Conservation (phyloP, 2,888 invertebrate species). For the Eupithecia vulgata region DNA sequence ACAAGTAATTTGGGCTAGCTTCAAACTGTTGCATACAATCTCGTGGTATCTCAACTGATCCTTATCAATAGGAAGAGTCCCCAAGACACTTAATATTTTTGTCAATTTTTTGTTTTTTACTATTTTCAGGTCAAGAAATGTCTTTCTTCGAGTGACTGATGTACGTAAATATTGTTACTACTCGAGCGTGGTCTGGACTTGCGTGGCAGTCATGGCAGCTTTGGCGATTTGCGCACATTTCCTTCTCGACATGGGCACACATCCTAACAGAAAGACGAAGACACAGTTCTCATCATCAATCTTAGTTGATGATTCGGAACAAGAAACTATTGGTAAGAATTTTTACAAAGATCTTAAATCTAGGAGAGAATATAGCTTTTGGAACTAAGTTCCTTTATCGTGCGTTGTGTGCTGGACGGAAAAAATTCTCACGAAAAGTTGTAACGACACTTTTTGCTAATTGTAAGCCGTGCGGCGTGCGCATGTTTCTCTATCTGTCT, state of each 20-base stretch:
- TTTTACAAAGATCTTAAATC: no score
- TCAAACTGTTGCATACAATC: no score
- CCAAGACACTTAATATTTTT: not conserved
- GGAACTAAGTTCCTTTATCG: no score
- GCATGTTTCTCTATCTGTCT: no score
- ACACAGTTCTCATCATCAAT: slow-evolving; percentile 74
- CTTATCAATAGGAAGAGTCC: not conserved
- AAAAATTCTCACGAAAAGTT: no score
- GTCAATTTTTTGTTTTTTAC: not conserved
- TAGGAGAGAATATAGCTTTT: not conserved
- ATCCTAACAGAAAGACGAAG: slow-evolving; percentile 76
- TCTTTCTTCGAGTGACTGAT: slow-evolving; percentile 92
- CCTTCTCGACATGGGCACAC: slow-evolving; percentile 87
- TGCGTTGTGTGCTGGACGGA: no score
- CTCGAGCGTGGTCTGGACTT: slow-evolving; percentile 91
- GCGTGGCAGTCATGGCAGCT: slow-evolving; percentile 87
- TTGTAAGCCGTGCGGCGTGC: no score
- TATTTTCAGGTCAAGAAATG: slow-evolving; percentile 88
- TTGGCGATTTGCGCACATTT: slow-evolving; percentile 93
- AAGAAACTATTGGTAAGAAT: slow-evolving; percentile 88
- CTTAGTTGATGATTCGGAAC: slow-evolving; percentile 82
- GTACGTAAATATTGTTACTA: slow-evolving; percentile 94
- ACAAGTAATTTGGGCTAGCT: no score
- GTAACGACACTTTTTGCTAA: no score
- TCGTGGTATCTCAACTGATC: not conserved